phyloP scores from a whole-genome alignment of 1,140 invertebrate species.

The Bombus cullumanus region DNA sequence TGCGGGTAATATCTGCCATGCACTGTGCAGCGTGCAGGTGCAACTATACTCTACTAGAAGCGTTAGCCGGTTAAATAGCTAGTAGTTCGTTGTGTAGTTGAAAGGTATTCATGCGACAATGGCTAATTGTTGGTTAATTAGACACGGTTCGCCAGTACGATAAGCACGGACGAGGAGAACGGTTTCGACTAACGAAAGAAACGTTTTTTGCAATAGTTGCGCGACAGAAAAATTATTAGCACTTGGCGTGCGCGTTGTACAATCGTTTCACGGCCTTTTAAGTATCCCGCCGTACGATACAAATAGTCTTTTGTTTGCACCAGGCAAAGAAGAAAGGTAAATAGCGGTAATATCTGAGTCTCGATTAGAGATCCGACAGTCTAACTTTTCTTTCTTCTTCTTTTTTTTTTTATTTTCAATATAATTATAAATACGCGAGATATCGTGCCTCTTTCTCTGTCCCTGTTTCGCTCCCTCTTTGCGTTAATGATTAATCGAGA shows the following conservation, averaged over 20 bases:
- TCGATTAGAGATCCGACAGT: conserved; percentile 39
- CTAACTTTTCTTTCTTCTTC: background rate
- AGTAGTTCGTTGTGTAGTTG: conserved; percentile 3
- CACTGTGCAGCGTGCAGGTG: background rate
- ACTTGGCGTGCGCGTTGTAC: background rate
- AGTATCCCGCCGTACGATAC: conserved; percentile 37
- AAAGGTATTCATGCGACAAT: background rate
- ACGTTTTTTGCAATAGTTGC: background rate
- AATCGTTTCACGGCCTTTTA: conserved; percentile 14
- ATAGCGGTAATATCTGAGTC: conserved; percentile 36
- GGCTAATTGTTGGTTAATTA: conserved; percentile 20
- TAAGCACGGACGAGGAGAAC: background rate
- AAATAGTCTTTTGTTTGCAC: conserved; percentile 55
- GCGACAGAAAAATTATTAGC: conserved; percentile 35
- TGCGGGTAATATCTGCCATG: background rate
- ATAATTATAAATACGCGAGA: conserved; percentile 49
- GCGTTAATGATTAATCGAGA: conserved; percentile 41
- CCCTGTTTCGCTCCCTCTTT: background rate
- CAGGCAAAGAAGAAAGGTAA: conserved; percentile 57
- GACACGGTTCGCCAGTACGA: background rate
- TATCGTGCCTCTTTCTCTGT: conserved; percentile 11
- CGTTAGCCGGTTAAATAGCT: conserved; percentile 9
- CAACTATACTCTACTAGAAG: background rate
- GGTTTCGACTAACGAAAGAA: background rate
- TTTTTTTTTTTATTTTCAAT: background rate